Conservation (phyloP, 2,888 invertebrate genomes). For the Carterocephalus palaemon region DNA sequence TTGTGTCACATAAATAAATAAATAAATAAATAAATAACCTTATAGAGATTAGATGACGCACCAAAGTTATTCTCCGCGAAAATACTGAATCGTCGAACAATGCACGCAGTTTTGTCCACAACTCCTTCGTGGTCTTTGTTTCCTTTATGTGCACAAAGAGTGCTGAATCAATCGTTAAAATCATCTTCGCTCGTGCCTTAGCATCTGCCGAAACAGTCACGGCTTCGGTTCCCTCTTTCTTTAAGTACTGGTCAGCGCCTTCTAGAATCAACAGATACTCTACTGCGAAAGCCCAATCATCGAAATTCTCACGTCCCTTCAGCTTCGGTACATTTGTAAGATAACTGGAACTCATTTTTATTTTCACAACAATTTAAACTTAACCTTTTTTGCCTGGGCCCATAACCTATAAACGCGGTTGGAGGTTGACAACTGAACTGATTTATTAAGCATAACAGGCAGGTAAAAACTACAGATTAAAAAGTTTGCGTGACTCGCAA, state of each 20-base stretch:
- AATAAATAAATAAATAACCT: slow-evolving; percentile 24
- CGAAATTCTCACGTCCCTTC: slow-evolving; percentile 30
- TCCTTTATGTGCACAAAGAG: slow-evolving; percentile 32
- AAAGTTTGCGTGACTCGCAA: not conserved
- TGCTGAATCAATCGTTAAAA: slow-evolving; percentile 24
- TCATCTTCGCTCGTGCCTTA: slow-evolving; percentile 26
- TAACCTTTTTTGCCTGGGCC: too few relatives aligned
- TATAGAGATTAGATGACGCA: slow-evolving; percentile 26
- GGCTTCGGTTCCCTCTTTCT: slow-evolving; percentile 11
- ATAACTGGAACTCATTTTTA: slow-evolving; percentile 22
- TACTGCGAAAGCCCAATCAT: slow-evolving; percentile 31
- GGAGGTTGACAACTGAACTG: too few relatives aligned
- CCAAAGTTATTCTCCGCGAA: slow-evolving; percentile 24
- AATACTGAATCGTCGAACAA: slow-evolving; percentile 31
- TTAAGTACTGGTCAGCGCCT: slow-evolving; percentile 13
- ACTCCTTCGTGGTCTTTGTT: slow-evolving; percentile 28
- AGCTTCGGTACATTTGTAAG: slow-evolving; percentile 28
- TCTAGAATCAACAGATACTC: slow-evolving; percentile 31
- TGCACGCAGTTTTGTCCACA: slow-evolving; percentile 28
- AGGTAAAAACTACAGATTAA: too few relatives aligned
- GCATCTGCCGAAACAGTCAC: slow-evolving; percentile 1
- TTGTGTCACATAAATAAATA: slow-evolving; percentile 32
- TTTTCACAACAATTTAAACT: too few relatives aligned
- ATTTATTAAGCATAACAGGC: too few relatives aligned
- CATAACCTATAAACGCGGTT: too few relatives aligned